These are phyloP conservation scores for Tauraco hartlaubi DNA, from an alignment of 2,797 vertebrate species.

Conservation along the genomic window DNA sequence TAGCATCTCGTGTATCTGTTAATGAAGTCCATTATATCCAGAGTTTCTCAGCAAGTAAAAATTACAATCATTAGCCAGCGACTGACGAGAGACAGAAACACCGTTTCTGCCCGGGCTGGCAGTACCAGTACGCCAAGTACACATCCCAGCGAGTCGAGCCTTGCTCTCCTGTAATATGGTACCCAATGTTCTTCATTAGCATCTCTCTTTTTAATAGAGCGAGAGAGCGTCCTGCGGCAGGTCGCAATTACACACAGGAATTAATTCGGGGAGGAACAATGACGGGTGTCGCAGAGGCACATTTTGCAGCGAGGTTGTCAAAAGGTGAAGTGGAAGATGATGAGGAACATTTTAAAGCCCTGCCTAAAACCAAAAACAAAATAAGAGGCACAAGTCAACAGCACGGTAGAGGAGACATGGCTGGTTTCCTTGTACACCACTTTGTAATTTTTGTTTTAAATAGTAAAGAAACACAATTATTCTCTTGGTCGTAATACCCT, in stretches of 20 bases:
- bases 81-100: conserved; percentile 5
- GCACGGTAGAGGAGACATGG: background rate
- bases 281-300: background rate
- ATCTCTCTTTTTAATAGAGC: background rate
- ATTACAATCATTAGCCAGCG: conserved; percentile 21
- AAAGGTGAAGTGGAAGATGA: background rate
- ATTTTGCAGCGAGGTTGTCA: background rate
- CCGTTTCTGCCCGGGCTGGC: background rate
- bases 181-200: conserved; percentile 74
- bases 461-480: background rate
- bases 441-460: background rate
- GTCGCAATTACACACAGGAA: conserved; percentile 48
- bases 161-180: background rate
- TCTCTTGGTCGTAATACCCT: background rate
- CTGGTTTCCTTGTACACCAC: background rate
- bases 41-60: conserved; percentile 49
- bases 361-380: background rate
- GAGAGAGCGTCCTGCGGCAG: conserved; percentile 9
- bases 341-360: background rate
- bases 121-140: background rate
- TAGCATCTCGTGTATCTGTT: background rate
- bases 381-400: background rate
- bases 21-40: conserved; percentile 36
- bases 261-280: conserved; percentile 43
- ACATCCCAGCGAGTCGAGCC: background rate